These are phyloP conservation scores for Eleginops maclovinus DNA, from an alignment of 2,113 vertebrate species.

Conservation along the genomic window DNA sequence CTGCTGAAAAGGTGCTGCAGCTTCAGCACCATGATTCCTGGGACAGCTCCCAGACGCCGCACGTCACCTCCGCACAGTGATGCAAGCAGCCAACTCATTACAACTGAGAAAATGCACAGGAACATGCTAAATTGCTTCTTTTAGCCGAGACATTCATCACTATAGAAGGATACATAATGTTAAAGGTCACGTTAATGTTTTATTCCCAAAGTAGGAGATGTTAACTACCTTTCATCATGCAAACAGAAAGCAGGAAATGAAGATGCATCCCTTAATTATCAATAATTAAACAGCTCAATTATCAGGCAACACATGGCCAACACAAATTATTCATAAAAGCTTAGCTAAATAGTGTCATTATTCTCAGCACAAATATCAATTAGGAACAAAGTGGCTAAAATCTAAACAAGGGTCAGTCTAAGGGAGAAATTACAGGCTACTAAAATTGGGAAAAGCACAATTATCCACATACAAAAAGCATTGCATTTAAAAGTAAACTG, in stretches of 20 bases:
- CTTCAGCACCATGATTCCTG: conserved; percentile 84
- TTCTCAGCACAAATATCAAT: conserved; percentile 7
- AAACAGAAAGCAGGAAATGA: not conserved
- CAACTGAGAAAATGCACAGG: conserved; percentile 47
- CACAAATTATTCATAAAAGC: conserved; percentile 22
- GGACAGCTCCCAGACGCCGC: conserved; percentile 85
- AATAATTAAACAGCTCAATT: conserved; percentile 29
- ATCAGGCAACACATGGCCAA: conserved; percentile 3
- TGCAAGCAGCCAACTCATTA: conserved; percentile 73
- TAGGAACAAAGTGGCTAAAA: not conserved
- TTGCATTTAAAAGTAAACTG: too few species aligned
- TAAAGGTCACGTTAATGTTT: conserved; percentile 4
- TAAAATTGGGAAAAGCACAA: not conserved
- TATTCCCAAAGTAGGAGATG: not conserved
- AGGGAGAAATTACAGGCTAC: not conserved
- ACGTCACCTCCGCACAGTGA: conserved; percentile 82
- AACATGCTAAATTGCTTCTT: conserved; percentile 23
- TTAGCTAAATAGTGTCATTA: conserved; percentile 8
- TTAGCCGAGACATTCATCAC: not conserved
- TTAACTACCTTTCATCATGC: not conserved
- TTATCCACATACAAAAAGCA: not conserved
- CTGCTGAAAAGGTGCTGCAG: conserved; percentile 77
- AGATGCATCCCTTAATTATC: conserved; percentile 8
- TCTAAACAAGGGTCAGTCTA: not conserved
- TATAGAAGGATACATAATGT: conserved; percentile 9